Evolutionary conservation across 2,797 vertebrate species (phyloP), one percentile per base, ranked within the genome.

Genomic region (Fratercula arctica): DNA sequence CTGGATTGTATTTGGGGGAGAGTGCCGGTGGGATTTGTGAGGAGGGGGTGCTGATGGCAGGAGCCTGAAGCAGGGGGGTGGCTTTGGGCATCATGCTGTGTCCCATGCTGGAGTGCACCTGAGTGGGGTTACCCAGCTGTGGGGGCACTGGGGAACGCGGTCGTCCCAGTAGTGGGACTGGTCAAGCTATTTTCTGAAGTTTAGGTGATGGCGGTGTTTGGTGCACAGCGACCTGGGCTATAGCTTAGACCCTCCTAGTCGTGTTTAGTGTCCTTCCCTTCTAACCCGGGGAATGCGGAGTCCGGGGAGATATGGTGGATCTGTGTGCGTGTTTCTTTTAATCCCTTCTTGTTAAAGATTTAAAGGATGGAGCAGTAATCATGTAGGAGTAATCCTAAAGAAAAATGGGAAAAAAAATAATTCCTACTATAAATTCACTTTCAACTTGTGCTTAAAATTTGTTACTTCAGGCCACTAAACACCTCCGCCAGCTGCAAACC

Each of bases 261-360:
- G 0, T 2, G 4, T 29, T 33, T 35, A 28, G 19, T 77, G 77
- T 13, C 18, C 48, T n/a, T 43, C 15, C 4, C 45, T 31, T n/a
- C 28, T 9, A 45, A n/a, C 16, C 9, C 0, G 0, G 10, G 8
- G 31, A 37, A 28, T 5, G 3, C 2, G 1, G 10, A 4, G 17
- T 13, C 31, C 39, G 4, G 23, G 39, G 35, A 54, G 7, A 19
- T 4, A 10, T 0, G 6, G 53, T 20, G 18, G 23, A 26, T 29
- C 24, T 25, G 0, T 10, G 6, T 13, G 21, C 11, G 5, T 25
- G 35, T 12, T 51, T 37, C 25, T 59, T 45, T 28, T 28, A 33
- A 10, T 9, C 35, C 17, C 11, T 66, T 78, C 48, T 33, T 46
- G 20, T 18, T 48, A 33, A 46, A 29, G 33, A 21, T 51, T 43